Evolutionary conservation across 1,140 invertebrate species (phyloP).

Genomic region (Hydropsyche tenuis): DNA sequence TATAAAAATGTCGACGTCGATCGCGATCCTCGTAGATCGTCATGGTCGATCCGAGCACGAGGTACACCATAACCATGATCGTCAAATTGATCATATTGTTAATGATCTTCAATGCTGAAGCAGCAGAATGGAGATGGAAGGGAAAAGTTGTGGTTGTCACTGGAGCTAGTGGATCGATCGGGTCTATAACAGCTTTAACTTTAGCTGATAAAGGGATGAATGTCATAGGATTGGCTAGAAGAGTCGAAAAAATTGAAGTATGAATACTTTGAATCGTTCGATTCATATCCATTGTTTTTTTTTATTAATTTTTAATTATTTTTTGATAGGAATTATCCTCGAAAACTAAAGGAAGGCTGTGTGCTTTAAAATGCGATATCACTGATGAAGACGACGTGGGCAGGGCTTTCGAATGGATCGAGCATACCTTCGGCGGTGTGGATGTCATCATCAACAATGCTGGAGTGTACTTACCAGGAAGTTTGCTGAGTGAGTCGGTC

Average conservation of each 20-base stretch:
- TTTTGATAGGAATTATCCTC: constrained; percentile 19
- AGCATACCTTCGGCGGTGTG: constrained; percentile 66
- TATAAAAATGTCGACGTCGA: constrained; percentile 33
- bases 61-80: neutral
- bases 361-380: constrained; percentile 66
- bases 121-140: constrained; percentile 59
- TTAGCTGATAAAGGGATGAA: constrained; percentile 68
- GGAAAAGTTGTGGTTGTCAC: constrained; percentile 76
- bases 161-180: constrained; percentile 76
- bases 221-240: constrained; percentile 75
- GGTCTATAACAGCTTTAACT: constrained; percentile 63
- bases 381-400: constrained; percentile 68
- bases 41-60: neutral
- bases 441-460: constrained; percentile 76
- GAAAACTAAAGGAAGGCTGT: constrained; percentile 48
- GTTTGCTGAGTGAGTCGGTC: constrained; percentile 19
- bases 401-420: constrained; percentile 67
- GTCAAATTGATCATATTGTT: neutral
- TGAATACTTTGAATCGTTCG: neutral
- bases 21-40: constrained; percentile 9
- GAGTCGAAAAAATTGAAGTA: constrained; percentile 58
- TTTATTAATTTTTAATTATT: neutral
- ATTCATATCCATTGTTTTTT: neutral
- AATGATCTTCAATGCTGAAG: neutral
- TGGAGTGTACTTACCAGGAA: constrained; percentile 53